A percentile compares a stretch with the other conserved stretches of the same genome.
Conservation (phyloP, 2,113 vertebrate species). For the Ictalurus punctatus region DNA sequence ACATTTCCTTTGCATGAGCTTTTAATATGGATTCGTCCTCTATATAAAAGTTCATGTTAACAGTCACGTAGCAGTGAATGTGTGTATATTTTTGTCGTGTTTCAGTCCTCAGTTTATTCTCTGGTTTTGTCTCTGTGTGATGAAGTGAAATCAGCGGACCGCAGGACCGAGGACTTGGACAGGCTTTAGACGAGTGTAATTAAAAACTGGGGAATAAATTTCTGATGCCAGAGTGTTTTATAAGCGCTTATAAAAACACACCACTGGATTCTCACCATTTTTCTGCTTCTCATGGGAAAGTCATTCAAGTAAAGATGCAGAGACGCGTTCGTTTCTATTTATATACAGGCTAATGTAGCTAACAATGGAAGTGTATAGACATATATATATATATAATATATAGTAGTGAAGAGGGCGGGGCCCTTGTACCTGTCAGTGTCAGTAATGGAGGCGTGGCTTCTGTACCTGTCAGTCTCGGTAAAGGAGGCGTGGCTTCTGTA, state of each 20-base stretch:
- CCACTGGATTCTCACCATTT: constrained; percentile 14
- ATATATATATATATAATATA: neutral
- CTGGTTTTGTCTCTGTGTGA: constrained; percentile 16
- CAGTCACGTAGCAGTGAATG: neutral
- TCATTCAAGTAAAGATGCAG: neutral
- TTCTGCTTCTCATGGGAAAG: constrained; percentile 24
- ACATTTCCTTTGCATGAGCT: neutral
- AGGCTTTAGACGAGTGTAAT: constrained; percentile 40
- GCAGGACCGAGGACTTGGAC: constrained; percentile 36
- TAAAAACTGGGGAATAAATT: constrained; percentile 43
- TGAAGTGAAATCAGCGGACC: constrained; percentile 20
- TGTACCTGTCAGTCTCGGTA: neutral
- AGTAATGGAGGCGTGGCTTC: neutral
- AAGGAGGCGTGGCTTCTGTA: neutral
- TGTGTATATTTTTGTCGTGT: neutral
- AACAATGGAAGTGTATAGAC: neutral
- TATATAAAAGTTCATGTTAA: neutral
- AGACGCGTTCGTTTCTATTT: neutral
- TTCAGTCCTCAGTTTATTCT: neutral
- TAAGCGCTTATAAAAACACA: constrained; percentile 50
- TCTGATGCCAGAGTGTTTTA: constrained; percentile 50
- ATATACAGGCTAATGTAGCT: neutral
- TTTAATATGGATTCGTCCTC: neutral
- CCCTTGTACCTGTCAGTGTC: neutral
- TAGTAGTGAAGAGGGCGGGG: neutral